phyloP scores from a whole-genome alignment of 2,797 vertebrate genomes.

The Helicolenus hilgendorfi region DNA sequence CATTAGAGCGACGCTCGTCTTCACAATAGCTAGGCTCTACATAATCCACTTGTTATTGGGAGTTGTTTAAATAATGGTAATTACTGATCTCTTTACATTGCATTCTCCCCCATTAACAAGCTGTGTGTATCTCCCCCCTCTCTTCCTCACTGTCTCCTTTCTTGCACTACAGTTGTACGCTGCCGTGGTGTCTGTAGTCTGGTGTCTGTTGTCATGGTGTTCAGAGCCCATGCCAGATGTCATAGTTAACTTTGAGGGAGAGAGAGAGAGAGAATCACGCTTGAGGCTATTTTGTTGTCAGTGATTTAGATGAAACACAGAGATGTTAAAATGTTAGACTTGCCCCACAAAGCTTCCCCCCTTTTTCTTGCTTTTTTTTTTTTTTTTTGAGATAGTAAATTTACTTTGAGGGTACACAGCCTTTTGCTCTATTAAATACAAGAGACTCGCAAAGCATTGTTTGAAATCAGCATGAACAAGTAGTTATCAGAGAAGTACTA shows the following conservation, averaged over 20 bases:
- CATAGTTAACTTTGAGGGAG: constrained; percentile 91
- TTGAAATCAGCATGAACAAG: constrained; percentile 81
- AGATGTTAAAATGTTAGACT: constrained; percentile 90
- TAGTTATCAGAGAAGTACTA: constrained; percentile 67
- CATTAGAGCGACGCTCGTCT: constrained; percentile 70
- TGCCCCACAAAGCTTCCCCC: constrained; percentile 81
- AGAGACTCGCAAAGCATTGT: constrained; percentile 71
- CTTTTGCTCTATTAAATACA: constrained; percentile 81
- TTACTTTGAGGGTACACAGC: constrained; percentile 86
- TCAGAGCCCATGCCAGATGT: constrained; percentile 93
- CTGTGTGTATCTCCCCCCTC: constrained; percentile 64
- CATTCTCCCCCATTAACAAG: constrained; percentile 88
- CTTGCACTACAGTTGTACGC: constrained; percentile 87
- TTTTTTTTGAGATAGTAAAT: constrained; percentile 76
- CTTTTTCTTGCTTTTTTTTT: constrained; percentile 50
- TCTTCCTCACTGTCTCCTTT: constrained; percentile 70
- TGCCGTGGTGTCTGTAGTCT: constrained; percentile 86
- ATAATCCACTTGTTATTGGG: constrained; percentile 88
- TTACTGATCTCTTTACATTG: constrained; percentile 90
- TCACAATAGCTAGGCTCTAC: constrained; percentile 76
- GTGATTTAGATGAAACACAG: constrained; percentile 91
- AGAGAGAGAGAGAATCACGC: constrained; percentile 84
- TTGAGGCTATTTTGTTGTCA: constrained; percentile 92
- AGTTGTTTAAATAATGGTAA: constrained; percentile 91
- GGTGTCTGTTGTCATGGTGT: constrained; percentile 92